A percentile compares a stretch with the other conserved stretches of the same genome.
Evolutionary conservation across 37 sponge, comb jelly and placozoan species (phyloP).

Genomic region (Cliona cf. orientalis): DNA sequence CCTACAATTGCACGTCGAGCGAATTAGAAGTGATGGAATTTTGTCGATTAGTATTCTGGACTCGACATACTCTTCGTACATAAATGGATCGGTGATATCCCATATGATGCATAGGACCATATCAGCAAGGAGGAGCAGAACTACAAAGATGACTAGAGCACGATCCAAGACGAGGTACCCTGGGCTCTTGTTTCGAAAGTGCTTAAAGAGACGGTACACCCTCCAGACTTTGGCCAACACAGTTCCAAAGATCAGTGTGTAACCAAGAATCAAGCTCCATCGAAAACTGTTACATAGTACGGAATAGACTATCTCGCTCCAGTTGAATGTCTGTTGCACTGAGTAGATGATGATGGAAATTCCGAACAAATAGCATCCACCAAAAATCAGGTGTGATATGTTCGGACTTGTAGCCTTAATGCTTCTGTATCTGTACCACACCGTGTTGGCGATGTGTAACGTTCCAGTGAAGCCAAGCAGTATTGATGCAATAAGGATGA

Average conservation of each 20-base stretch:
- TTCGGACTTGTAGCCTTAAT: constrained; percentile 48
- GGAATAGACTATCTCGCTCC: background rate
- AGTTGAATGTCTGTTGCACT: background rate
- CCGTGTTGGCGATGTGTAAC: constrained; percentile 17
- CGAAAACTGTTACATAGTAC: constrained; percentile 18
- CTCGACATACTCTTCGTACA: background rate
- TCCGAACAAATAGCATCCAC: constrained; percentile 37
- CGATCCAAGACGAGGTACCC: constrained; percentile 17
- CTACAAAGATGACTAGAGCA: constrained; percentile 19
- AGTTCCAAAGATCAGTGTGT: constrained; percentile 41
- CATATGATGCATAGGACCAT: constrained; percentile 7
- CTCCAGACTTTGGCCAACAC: constrained; percentile 41
- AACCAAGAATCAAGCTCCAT: constrained; percentile 20
- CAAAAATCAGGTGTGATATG: constrained; percentile 26
- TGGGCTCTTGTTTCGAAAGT: constrained; percentile 21
- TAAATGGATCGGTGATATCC: constrained; percentile 7
- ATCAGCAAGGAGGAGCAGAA: constrained; percentile 2
- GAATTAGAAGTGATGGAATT: background rate
- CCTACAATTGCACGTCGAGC: constrained; percentile 2
- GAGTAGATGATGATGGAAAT: constrained; percentile 6
- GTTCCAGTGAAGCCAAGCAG: background rate
- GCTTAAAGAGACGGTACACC: constrained; percentile 31
- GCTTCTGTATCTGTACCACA: background rate
- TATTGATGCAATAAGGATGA: background rate
- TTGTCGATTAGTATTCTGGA: background rate